Percentiles rank a stretch among this genome's conserved stretches.
phyloP scores from a whole-genome alignment of 2,797 vertebrate genomes.

The Labeo calbasu region DNA sequence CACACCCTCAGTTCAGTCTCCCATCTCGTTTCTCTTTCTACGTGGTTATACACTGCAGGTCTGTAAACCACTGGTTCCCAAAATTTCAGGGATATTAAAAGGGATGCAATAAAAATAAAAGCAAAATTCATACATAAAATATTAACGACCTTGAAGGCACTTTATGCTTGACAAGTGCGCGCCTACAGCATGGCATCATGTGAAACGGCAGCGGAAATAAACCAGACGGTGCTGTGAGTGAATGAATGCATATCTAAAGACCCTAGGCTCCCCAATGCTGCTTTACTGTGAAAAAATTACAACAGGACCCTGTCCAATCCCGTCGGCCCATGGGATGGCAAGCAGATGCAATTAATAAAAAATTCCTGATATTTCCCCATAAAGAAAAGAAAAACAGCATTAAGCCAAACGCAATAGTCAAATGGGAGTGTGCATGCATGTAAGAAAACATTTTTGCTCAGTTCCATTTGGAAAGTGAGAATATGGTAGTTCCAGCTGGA shows the following conservation, averaged over 20 bases:
- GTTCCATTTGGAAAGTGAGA: not conserved
- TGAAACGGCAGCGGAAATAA: slow-evolving; percentile 17
- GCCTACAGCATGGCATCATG: slow-evolving; percentile 26
- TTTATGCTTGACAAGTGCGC: slow-evolving; percentile 66
- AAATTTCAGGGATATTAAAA: slow-evolving; percentile 68
- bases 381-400: not conserved
- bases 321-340: slow-evolving; percentile 32
- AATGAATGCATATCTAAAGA: slow-evolving; percentile 7
- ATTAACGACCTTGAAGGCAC: slow-evolving; percentile 69
- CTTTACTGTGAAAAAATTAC: slow-evolving; percentile 72
- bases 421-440: not conserved
- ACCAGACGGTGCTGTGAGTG: not conserved
- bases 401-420: slow-evolving; percentile 12
- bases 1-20: not conserved
- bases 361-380: not conserved
- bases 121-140: slow-evolving; percentile 55
- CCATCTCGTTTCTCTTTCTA: slow-evolving; percentile 54
- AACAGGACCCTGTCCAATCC: slow-evolving; percentile 60
- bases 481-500: not conserved
- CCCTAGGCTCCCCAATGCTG: slow-evolving; percentile 32
- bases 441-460: not conserved
- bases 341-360: slow-evolving; percentile 12
- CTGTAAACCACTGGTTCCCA: slow-evolving; percentile 11
- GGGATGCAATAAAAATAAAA: slow-evolving; percentile 64
- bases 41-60: slow-evolving; percentile 43